phyloP scores from a whole-genome alignment of 2,113 vertebrate species.

The Pollimyrus isidori region DNA sequence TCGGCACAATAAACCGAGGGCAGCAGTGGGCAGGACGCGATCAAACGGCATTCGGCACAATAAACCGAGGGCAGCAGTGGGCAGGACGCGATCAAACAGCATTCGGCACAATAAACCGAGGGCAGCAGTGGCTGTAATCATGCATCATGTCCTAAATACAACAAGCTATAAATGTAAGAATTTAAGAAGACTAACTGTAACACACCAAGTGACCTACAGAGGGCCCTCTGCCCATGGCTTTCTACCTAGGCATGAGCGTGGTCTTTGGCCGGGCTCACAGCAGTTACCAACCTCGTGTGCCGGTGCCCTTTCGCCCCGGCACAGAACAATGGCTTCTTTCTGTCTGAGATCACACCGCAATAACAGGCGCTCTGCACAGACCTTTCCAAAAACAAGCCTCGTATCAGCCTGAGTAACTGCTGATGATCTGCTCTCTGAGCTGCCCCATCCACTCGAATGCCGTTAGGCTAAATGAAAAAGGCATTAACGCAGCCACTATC shows the following conservation, averaged over 20 bases:
- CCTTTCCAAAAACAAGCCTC: not conserved
- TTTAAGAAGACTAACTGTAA: not conserved
- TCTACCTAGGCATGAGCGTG: not conserved
- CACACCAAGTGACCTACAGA: not conserved
- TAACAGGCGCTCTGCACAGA: not conserved
- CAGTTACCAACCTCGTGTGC: not conserved
- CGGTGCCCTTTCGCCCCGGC: not conserved
- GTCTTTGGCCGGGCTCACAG: not conserved
- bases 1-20: too few relatives aligned
- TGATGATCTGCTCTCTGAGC: not conserved
- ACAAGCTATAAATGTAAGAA: not conserved
- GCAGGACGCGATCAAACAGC: not conserved
- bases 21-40: too few relatives aligned
- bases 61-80: not conserved
- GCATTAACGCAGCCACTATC: not conserved
- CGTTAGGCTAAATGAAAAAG: not conserved
- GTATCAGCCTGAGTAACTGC: not conserved
- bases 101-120: not conserved
- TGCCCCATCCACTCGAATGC: not conserved
- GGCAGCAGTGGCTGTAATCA: not conserved
- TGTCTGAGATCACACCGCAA: not conserved
- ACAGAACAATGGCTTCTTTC: not conserved
- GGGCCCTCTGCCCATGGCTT: not conserved
- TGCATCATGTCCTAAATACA: not conserved
- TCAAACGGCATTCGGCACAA: too few relatives aligned